phyloP scores from a whole-genome alignment of 2,888 invertebrate genomes.

The Dasysyrphus tricinctus region DNA sequence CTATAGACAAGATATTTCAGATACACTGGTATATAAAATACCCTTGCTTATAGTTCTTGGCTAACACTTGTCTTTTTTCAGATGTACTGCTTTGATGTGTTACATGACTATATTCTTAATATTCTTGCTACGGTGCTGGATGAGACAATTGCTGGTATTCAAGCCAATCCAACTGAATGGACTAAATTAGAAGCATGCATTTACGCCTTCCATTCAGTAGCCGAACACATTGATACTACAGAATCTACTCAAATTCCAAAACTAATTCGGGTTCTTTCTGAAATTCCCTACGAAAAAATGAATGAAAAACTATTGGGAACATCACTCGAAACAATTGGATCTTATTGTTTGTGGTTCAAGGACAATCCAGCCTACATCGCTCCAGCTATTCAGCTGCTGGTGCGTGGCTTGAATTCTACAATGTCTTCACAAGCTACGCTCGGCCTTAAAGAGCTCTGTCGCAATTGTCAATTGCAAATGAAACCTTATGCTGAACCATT shows the following conservation, averaged over 20 bases:
- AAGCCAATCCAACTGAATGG: constrained; percentile 84
- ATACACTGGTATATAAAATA: constrained; percentile 87
- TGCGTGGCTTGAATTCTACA: constrained; percentile 87
- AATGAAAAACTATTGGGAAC: constrained; percentile 88
- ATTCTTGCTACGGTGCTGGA: constrained; percentile 88
- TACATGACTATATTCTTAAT: constrained; percentile 89
- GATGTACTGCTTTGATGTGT: constrained; percentile 94
- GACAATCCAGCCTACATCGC: constrained; percentile 88
- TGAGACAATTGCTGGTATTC: constrained; percentile 84
- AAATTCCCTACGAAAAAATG: constrained; percentile 86
- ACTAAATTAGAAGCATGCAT: constrained; percentile 87
- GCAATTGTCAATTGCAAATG: constrained; percentile 91
- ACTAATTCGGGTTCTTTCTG: constrained; percentile 86
- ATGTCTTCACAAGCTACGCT: constrained; percentile 92
- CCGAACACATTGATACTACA: constrained; percentile 86
- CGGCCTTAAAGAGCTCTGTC: constrained; percentile 93
- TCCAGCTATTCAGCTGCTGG: constrained; percentile 88
- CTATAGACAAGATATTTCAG: constrained; percentile 93
- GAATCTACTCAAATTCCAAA: constrained; percentile 85
- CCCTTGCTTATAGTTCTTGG: background rate
- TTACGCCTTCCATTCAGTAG: constrained; percentile 87
- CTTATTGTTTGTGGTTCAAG: constrained; percentile 94
- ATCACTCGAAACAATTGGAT: constrained; percentile 90
- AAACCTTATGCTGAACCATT: constrained; percentile 91
- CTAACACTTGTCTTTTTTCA: constrained; percentile 78